Evolutionary conservation across 2,113 vertebrate genomes (phyloP).

Genomic region (Cavia porcellus): DNA sequence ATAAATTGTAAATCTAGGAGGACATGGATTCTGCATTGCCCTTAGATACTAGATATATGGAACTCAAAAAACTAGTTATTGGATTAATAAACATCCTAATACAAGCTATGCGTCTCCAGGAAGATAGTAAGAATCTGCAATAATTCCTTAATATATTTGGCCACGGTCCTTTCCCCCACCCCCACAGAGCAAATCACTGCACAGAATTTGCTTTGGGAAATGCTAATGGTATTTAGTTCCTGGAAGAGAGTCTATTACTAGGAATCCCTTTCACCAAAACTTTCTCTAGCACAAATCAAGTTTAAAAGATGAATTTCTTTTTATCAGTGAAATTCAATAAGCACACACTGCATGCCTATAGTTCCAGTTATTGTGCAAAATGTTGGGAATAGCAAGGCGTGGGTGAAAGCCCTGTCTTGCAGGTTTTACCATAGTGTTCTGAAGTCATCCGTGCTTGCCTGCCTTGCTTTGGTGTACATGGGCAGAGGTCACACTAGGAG

Average conservation of each 20-base stretch:
- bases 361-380: not conserved
- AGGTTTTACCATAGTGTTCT: not conserved
- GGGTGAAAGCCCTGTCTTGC: not conserved
- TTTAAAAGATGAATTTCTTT: not conserved
- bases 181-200: not conserved
- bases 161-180: too few species aligned
- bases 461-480: not conserved
- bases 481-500: not conserved
- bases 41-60: not conserved
- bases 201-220: slow-evolving; percentile 39
- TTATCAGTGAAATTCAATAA: slow-evolving; percentile 41
- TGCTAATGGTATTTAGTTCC: slow-evolving; percentile 16
- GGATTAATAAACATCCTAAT: slow-evolving; percentile 10
- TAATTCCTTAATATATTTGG: not conserved
- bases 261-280: slow-evolving; percentile 30
- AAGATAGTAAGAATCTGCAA: not conserved
- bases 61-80: not conserved
- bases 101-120: not conserved
- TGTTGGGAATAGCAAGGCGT: not conserved
- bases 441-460: not conserved
- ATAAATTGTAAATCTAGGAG: not conserved
- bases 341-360: not conserved
- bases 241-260: slow-evolving; percentile 45
- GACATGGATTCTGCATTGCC: not conserved
- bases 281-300: slow-evolving; percentile 35